phyloP scores from a whole-genome alignment of 23 tunicate genomes.

The Halocynthia roretzi region DNA sequence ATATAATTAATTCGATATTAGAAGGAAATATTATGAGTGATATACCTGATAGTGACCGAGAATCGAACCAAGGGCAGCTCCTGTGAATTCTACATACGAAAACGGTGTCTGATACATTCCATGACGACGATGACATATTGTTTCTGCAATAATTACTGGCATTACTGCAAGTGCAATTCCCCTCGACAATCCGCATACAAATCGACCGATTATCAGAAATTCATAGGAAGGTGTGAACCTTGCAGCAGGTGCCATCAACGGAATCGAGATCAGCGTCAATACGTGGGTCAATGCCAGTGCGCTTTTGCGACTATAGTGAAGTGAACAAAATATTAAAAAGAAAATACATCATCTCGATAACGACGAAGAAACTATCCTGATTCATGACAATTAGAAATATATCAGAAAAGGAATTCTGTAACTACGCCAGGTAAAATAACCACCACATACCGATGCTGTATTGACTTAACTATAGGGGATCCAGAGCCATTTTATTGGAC shows the following conservation, averaged over 20 bases:
- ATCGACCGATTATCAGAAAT: conserved; percentile 11
- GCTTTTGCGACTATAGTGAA: conserved; percentile 10
- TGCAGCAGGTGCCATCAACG: conserved; percentile 14
- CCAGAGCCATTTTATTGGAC: no score
- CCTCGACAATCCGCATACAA: conserved; percentile 6
- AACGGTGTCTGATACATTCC: conserved; percentile 16
- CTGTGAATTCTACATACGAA: background rate
- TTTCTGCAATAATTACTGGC: conserved; percentile 11
- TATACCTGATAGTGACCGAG: conserved; percentile 11
- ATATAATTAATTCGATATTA: background rate
- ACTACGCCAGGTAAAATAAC: no score
- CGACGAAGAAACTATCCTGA: no score
- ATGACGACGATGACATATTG: background rate
- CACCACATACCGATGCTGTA: no score
- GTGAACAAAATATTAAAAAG: no score
- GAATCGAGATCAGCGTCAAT: background rate
- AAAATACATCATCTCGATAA: no score
- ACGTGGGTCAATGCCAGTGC: background rate
- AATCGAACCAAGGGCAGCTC: conserved; percentile 1
- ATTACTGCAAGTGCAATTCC: background rate
- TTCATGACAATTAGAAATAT: no score
- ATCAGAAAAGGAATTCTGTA: no score
- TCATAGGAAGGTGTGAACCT: conserved; percentile 16
- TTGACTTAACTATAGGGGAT: no score
- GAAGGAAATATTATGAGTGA: background rate